These are phyloP conservation scores for Cirrhinus molitorella DNA, from an alignment of 2,797 vertebrate species.

Conservation along the genomic window DNA sequence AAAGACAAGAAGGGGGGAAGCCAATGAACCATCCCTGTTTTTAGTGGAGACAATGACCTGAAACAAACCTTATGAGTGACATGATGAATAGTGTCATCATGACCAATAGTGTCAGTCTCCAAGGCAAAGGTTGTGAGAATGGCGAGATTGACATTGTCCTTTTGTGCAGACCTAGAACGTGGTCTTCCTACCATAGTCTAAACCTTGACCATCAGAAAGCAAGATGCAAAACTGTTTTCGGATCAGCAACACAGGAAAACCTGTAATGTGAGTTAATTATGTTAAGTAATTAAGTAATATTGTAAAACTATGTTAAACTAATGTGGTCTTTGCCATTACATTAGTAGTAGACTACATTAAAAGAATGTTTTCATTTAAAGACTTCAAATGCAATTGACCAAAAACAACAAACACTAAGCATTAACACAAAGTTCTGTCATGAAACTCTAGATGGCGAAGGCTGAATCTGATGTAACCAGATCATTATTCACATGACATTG, in stretches of 20 bases:
- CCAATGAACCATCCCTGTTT: constrained; percentile 48
- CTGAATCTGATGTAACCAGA: neutral
- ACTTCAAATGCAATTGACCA: neutral
- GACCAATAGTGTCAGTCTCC: constrained; percentile 46
- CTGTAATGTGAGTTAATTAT: neutral
- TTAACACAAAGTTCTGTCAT: neutral
- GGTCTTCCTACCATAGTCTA: neutral
- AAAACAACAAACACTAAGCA: neutral
- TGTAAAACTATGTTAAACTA: neutral
- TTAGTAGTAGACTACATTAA: neutral
- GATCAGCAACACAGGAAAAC: neutral
- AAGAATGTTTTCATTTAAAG: neutral
- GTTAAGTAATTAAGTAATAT: neutral
- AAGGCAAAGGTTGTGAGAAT: constrained; percentile 32
- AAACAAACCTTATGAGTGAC: constrained; percentile 48
- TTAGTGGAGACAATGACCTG: constrained; percentile 52
- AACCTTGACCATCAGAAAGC: constrained; percentile 5
- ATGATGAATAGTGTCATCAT: constrained; percentile 44
- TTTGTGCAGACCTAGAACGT: constrained; percentile 22
- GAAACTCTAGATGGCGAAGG: neutral
- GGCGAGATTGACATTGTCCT: constrained; percentile 31
- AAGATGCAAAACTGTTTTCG: constrained; percentile 1
- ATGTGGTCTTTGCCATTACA: neutral
- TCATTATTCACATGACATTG: neutral
- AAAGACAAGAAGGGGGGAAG: constrained; percentile 36